Percentiles rank a stretch among this genome's conserved stretches.
phyloP scores from a whole-genome alignment of 1,140 invertebrate genomes.

The Trachymyrmex septentrionalis region DNA sequence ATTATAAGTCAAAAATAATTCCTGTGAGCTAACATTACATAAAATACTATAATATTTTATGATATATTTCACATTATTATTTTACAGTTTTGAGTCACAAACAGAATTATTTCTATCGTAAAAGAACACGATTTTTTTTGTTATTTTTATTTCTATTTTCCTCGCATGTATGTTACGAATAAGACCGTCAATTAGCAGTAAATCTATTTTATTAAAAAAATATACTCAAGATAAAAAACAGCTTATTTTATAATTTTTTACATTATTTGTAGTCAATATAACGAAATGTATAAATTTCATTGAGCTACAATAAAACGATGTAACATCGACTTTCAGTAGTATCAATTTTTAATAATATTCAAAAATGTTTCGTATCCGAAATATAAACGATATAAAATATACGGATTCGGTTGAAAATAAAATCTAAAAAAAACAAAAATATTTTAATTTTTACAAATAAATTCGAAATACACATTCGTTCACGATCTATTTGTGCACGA shows the following conservation, averaged over 20 bases:
- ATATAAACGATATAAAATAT: background rate
- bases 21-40: background rate
- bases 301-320: background rate
- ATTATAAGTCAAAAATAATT: constrained; percentile 2
- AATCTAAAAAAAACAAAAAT: background rate
- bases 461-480: background rate
- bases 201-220: constrained; percentile 27
- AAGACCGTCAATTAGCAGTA: background rate
- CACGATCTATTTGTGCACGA: background rate
- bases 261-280: constrained; percentile 17
- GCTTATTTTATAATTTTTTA: background rate
- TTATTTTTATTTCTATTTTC: background rate
- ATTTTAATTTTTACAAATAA: constrained; percentile 4
- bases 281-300: constrained; percentile 11
- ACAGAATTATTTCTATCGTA: background rate
- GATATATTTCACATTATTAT: constrained; percentile 8
- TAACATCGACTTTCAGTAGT: background rate
- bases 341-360: constrained; percentile 15
- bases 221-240: background rate
- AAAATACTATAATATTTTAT: background rate
- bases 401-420: background rate
- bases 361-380: background rate
- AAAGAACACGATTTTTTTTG: background rate
- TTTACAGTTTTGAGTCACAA: background rate
- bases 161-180: constrained; percentile 12